phyloP scores from a whole-genome alignment of 2,888 invertebrate species.

The Polymixis lichenea region DNA sequence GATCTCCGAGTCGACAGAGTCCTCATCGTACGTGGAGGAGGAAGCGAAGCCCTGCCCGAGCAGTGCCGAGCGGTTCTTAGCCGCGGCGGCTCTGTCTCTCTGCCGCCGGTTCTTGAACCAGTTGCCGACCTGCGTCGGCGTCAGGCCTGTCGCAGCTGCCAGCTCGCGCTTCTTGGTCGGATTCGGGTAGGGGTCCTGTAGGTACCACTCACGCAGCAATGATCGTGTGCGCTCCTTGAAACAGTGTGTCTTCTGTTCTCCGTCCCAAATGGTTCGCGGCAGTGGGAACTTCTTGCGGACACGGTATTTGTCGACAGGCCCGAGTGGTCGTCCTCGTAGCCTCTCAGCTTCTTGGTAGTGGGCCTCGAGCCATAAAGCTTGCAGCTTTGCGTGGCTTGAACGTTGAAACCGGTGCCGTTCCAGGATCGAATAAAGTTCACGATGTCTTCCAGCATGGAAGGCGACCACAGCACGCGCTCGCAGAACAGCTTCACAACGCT shows the following conservation, averaged over 20 bases:
- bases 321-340: slow-evolving; percentile 97
- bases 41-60: slow-evolving; percentile 88
- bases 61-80: slow-evolving; percentile 97
- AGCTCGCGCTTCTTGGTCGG: slow-evolving; percentile 98
- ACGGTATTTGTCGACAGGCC: slow-evolving; percentile 94
- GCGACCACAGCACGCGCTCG: slow-evolving; percentile 99
- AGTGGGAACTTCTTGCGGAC: slow-evolving; percentile 99
- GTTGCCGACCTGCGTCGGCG: slow-evolving; percentile 98
- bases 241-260: slow-evolving; percentile 99
- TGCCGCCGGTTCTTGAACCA: slow-evolving; percentile 99
- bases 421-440: slow-evolving; percentile 98
- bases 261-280: slow-evolving; percentile 99
- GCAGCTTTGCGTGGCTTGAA: slow-evolving; percentile 98
- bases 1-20: slow-evolving; percentile 89
- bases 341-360: slow-evolving; percentile 99
- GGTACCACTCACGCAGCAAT: slow-evolving; percentile 98
- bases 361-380: slow-evolving; percentile 98
- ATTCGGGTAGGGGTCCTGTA: slow-evolving; percentile 99
- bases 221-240: slow-evolving; percentile 99
- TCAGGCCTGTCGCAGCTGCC: slow-evolving; percentile 98
- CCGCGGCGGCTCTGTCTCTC: slow-evolving; percentile 98
- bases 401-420: slow-evolving; percentile 98
- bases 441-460: slow-evolving; percentile 98
- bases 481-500: slow-evolving; percentile 99
- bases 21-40: slow-evolving; percentile 89